Evolutionary conservation across 2,888 invertebrate species (phyloP), one percentile per base, ranked within the genome.

Genomic region (Hemithea aestivaria): DNA sequence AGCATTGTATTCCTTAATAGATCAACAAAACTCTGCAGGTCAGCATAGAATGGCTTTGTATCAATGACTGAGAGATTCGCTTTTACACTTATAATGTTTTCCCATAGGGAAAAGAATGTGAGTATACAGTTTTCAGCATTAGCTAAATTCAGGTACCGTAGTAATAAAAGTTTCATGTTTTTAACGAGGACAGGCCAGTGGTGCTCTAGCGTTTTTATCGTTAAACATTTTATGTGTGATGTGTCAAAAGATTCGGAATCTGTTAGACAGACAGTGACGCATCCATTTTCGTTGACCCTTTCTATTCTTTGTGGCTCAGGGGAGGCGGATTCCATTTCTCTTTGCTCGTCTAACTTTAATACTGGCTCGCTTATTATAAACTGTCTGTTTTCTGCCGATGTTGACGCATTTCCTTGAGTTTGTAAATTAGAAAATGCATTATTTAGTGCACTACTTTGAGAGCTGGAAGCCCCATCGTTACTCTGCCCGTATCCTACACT

Each of bases 1-100:
- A 96, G 81, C 52, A 90, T 87, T 38, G 90, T 91, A 67, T 90
- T 92, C 27, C 91, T 85, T 37, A 94, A 73, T 43, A 93, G 80
- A 42, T 92, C 89, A 7, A 94, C 93, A 75, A 96, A 94, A 58
- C 92, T 91, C 56, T 95, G 94, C 53, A 96, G 76, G 65, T 95
- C 93, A 1, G 94, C 93, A 71, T 96, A 95, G 73, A 96, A 96
- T 1, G 95, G 93, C 70, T 96, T 93, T 0, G 95, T 96, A 66
- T 96, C 96, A 48, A 95, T 93, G 16, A 96, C 93, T 26, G 96
- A 95, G 35, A 96, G 89, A 84, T 96, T 96, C 10, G 96, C 95
- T 80, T 94, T 95, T 0, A 96, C 95, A 35, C 96, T 95, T 65
- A 96, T 96, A 9, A 96, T 94, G 51, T 94, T 93, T 68, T 96